phyloP scores from a whole-genome alignment of 2,113 vertebrate species.

The Addax nasomaculatus region DNA sequence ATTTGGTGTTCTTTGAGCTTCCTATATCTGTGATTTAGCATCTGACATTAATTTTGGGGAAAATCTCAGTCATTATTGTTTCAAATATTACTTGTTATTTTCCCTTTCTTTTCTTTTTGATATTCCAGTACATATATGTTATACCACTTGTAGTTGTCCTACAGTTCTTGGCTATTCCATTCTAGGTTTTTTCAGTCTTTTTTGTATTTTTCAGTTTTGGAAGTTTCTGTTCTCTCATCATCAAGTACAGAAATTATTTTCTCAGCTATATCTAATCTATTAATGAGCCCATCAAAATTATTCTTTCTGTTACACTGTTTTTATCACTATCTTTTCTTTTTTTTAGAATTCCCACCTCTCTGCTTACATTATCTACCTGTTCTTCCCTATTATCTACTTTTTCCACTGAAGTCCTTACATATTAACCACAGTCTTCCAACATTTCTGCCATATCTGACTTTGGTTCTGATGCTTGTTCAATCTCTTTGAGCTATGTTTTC shows the following conservation, averaged over 20 bases:
- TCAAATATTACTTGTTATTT: neutral
- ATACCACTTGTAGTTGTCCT: neutral
- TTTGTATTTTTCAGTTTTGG: neutral
- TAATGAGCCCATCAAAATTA: neutral
- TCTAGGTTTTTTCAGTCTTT: neutral
- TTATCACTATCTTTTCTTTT: neutral
- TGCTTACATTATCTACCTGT: neutral
- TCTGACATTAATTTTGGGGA: neutral
- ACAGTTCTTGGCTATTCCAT: neutral
- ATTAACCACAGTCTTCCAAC: neutral
- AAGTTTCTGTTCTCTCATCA: neutral
- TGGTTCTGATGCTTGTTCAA: neutral
- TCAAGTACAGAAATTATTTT: neutral
- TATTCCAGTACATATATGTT: neutral
- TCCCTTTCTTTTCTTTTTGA: neutral
- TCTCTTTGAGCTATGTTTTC: neutral
- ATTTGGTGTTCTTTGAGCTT: neutral
- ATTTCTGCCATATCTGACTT: neutral
- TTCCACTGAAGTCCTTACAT: neutral
- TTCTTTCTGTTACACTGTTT: neutral
- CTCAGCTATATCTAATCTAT: neutral
- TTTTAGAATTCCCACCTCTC: neutral
- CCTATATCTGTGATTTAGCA: neutral
- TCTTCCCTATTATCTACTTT: neutral
- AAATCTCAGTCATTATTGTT: neutral